Evolutionary conservation across 2,113 vertebrate species (phyloP).

Genomic region (Phyllostomus hastatus): DNA sequence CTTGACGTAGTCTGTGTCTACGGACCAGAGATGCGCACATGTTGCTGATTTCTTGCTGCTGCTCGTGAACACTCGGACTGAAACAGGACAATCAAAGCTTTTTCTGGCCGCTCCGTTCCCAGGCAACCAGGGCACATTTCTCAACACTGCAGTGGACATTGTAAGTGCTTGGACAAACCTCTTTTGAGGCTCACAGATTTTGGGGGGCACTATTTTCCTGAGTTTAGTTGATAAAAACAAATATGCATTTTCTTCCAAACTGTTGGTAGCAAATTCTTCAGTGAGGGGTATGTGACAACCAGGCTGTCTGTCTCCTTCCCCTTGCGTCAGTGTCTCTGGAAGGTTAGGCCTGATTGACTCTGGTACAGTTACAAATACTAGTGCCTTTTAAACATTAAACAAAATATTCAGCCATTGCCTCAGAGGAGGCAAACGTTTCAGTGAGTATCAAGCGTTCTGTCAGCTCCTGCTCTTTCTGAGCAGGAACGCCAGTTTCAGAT

Average conservation of each 20-base stretch:
- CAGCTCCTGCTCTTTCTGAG: not conserved
- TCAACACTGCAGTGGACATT: no score
- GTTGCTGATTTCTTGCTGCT: not conserved
- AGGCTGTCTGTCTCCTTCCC: not conserved
- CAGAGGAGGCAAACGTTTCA: not conserved
- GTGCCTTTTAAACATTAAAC: not conserved
- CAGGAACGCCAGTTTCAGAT: not conserved
- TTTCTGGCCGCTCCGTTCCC: not conserved
- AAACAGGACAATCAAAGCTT: not conserved
- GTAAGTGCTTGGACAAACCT: not conserved
- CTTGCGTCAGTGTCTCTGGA: not conserved
- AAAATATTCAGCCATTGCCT: not conserved
- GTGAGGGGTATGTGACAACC: not conserved
- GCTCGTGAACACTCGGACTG: not conserved
- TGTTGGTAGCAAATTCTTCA: not conserved
- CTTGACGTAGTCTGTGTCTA: not conserved
- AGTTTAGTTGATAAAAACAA: constrained; percentile 2
- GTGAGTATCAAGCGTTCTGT: not conserved
- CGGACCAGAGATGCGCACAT: not conserved
- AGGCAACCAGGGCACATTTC: not conserved
- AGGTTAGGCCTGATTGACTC: not conserved
- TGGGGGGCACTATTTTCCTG: not conserved
- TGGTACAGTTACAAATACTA: not conserved
- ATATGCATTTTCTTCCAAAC: not conserved
- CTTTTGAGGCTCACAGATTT: not conserved